phyloP scores from a whole-genome alignment of 2,888 invertebrate species.

The Macrosoma leucophasiata region DNA sequence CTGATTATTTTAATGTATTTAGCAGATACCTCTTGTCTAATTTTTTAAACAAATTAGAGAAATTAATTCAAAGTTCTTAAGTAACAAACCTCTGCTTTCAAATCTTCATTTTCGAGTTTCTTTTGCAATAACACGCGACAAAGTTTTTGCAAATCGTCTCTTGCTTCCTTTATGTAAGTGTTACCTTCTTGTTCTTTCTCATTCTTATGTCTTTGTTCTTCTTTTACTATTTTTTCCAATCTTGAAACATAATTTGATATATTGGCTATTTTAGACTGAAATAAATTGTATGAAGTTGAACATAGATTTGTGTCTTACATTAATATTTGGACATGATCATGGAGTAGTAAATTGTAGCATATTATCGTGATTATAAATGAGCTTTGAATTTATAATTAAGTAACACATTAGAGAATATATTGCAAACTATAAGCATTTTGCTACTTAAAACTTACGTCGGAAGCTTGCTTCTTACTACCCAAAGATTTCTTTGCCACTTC shows the following conservation, averaged over 20 bases:
- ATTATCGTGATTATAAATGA: too few species aligned
- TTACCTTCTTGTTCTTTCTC: conserved; percentile 48
- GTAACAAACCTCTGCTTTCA: conserved; percentile 48
- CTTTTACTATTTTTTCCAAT: conserved; percentile 30
- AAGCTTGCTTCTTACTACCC: conserved; percentile 36
- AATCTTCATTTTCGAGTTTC: conserved; percentile 55
- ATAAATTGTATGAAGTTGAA: conserved; percentile 1
- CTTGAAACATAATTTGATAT: conserved; percentile 32
- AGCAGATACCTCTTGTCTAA: too few species aligned
- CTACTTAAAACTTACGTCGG: conserved; percentile 41
- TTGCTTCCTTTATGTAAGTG: conserved; percentile 44
- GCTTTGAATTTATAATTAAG: too few species aligned
- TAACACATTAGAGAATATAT: too few species aligned
- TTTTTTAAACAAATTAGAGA: too few species aligned
- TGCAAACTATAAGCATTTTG: too few species aligned
- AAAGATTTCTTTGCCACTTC: conserved; percentile 33
- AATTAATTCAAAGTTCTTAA: too few species aligned
- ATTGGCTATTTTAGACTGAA: conserved; percentile 37
- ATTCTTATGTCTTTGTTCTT: conserved; percentile 36
- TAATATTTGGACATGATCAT: background rate
- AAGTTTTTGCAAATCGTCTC: conserved; percentile 52
- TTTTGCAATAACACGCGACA: conserved; percentile 47
- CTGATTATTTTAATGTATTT: too few species aligned
- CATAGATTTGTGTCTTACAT: background rate
- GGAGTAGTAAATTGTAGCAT: background rate